A percentile compares a stretch with the other conserved stretches of the same genome.
These are phyloP conservation scores for Philypnodon macrostomus DNA, from an alignment of 2,797 vertebrate genomes.

Conservation along the genomic window DNA sequence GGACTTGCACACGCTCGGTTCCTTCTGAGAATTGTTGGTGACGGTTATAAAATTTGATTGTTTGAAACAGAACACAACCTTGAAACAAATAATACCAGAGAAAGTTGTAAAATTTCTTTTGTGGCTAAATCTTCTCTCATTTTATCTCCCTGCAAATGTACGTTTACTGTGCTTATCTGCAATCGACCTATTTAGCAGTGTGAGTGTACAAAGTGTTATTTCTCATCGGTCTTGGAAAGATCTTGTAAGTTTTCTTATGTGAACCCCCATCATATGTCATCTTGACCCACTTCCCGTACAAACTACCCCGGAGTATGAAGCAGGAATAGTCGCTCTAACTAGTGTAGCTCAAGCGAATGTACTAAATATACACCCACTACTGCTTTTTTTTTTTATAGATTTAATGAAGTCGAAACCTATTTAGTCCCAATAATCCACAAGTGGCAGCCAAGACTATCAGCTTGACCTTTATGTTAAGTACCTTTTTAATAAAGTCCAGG, in stretches of 20 bases:
- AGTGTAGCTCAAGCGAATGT: conserved; percentile 1
- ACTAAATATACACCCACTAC: neutral
- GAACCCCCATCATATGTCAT: conserved; percentile 10
- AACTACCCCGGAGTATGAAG: conserved; percentile 9
- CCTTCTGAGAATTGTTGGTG: too few species aligned
- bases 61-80: too few species aligned
- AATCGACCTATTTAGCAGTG: conserved; percentile 6
- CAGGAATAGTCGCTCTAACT: conserved; percentile 1
- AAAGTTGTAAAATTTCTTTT: too few species aligned
- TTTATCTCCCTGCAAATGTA: too few species aligned
- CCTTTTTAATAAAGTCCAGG: conserved; percentile 20
- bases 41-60: too few species aligned
- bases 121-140: too few species aligned
- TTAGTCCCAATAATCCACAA: conserved; percentile 7
- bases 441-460: conserved; percentile 5
- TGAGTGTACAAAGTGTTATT: neutral
- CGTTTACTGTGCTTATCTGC: neutral
- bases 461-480: conserved; percentile 14
- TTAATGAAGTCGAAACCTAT: conserved; percentile 9
- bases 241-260: conserved; percentile 5
- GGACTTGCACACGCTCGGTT: too few species aligned
- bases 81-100: too few species aligned
- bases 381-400: conserved; percentile 5
- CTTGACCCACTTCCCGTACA: conserved; percentile 6
- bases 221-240: conserved; percentile 2